These are phyloP conservation scores for Calephelis virginiensis DNA, from an alignment of 1,140 invertebrate genomes.

Conservation along the genomic window DNA sequence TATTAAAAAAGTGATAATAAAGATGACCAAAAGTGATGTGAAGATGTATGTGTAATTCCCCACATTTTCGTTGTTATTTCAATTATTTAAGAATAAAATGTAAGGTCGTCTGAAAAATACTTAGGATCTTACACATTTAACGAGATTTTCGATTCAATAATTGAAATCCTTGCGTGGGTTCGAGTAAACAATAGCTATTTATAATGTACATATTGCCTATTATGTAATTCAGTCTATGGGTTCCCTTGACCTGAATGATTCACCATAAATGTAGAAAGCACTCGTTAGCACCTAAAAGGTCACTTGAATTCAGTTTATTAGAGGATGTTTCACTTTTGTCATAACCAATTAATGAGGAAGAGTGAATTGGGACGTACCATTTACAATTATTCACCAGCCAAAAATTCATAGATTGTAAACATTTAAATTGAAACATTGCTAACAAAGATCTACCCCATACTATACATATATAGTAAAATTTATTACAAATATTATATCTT, in stretches of 20 bases:
- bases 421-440: background rate
- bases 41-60: too few species aligned
- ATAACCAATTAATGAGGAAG: conserved; percentile 71
- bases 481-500: too few species aligned
- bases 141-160: background rate
- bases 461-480: too few species aligned
- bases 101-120: too few species aligned
- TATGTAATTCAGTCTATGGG: conserved; percentile 22
- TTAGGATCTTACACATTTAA: background rate
- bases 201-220: conserved; percentile 6
- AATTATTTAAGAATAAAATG: too few species aligned
- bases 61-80: too few species aligned
- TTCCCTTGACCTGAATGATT: conserved; percentile 50
- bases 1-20: too few species aligned
- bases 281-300: conserved; percentile 43
- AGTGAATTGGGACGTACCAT: conserved; percentile 43
- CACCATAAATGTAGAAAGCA: conserved; percentile 40
- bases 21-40: too few species aligned
- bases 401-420: conserved; percentile 2
- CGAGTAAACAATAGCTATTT: background rate
- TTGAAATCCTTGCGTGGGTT: too few species aligned
- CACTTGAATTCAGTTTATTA: conserved; percentile 57
- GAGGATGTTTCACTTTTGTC: conserved; percentile 63
- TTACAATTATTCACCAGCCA: conserved; percentile 17
- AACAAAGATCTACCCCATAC: too few species aligned